Evolutionary conservation across 1,140 invertebrate genomes (phyloP).

Genomic region (Bombus vancouverensis): DNA sequence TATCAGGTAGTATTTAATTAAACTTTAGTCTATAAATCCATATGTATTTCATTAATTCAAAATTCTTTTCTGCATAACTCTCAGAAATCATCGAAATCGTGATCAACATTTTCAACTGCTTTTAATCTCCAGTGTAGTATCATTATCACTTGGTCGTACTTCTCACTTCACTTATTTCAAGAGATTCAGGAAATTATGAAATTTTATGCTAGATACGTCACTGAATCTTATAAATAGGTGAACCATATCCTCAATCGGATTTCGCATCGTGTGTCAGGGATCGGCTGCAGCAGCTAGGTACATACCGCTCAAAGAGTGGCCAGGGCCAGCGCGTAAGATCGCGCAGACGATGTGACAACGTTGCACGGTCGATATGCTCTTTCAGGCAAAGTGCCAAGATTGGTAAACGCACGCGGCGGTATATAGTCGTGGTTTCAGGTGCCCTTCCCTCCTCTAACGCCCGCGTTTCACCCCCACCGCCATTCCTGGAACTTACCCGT

Average conservation of each 20-base stretch:
- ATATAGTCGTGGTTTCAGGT: slow-evolving; percentile 76
- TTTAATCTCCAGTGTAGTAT: neutral
- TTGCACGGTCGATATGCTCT: slow-evolving; percentile 82
- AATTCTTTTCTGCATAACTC: neutral
- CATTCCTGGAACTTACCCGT: slow-evolving; percentile 68
- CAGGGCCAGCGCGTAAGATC: slow-evolving; percentile 72
- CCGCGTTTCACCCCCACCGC: slow-evolving; percentile 44
- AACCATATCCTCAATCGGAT: slow-evolving; percentile 53
- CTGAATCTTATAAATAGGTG: slow-evolving; percentile 48
- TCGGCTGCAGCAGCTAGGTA: slow-evolving; percentile 65
- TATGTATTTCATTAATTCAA: neutral
- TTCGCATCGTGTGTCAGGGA: slow-evolving; percentile 73
- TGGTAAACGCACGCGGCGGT: slow-evolving; percentile 77
- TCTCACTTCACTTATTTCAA: too few species aligned
- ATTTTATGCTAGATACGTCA: slow-evolving; percentile 15
- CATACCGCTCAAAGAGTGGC: slow-evolving; percentile 76
- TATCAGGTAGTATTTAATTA: neutral
- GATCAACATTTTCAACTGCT: neutral
- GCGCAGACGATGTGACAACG: slow-evolving; percentile 78
- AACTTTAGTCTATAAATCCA: neutral
- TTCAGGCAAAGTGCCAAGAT: slow-evolving; percentile 83
- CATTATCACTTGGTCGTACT: neutral
- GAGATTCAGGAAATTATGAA: neutral
- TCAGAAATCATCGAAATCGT: neutral
- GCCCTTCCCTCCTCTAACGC: slow-evolving; percentile 62